These are phyloP conservation scores for Strigamia crassipes DNA, from an alignment of 2,888 invertebrate genomes.

Conservation along the genomic window DNA sequence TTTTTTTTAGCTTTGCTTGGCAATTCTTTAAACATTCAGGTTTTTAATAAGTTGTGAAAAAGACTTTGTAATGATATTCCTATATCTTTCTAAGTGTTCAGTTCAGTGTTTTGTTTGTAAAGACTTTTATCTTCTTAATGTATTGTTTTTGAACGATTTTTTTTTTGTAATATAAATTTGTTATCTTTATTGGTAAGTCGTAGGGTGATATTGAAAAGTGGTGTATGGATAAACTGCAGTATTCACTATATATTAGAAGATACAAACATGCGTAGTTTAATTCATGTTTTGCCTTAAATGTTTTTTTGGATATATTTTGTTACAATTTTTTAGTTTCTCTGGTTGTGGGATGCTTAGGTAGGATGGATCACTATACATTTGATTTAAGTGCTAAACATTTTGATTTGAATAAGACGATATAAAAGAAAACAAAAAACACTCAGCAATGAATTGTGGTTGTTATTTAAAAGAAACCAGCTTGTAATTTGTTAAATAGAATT, in stretches of 20 bases:
- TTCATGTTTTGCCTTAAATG: background rate
- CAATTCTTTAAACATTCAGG: constrained; percentile 30
- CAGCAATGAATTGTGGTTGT: background rate
- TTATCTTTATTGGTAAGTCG: background rate
- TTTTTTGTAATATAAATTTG: background rate
- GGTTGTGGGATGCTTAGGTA: background rate
- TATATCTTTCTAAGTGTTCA: background rate
- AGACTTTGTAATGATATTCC: background rate
- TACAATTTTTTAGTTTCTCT: background rate
- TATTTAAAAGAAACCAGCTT: background rate
- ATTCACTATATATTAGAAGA: background rate
- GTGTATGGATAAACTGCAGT: constrained; percentile 27
- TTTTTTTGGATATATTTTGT: background rate
- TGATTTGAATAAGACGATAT: background rate
- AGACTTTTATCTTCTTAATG: background rate
- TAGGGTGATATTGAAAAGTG: constrained; percentile 6
- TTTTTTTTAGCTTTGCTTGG: background rate
- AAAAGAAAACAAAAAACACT: no score
- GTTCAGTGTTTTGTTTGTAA: background rate
- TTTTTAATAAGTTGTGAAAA: background rate
- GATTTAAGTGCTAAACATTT: no score
- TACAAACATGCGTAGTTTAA: background rate
- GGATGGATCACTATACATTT: background rate
- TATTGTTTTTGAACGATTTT: background rate
- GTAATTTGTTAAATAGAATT: background rate